Conservation (phyloP, 2,888 invertebrate genomes). For the Zaprionus lineosus region DNA sequence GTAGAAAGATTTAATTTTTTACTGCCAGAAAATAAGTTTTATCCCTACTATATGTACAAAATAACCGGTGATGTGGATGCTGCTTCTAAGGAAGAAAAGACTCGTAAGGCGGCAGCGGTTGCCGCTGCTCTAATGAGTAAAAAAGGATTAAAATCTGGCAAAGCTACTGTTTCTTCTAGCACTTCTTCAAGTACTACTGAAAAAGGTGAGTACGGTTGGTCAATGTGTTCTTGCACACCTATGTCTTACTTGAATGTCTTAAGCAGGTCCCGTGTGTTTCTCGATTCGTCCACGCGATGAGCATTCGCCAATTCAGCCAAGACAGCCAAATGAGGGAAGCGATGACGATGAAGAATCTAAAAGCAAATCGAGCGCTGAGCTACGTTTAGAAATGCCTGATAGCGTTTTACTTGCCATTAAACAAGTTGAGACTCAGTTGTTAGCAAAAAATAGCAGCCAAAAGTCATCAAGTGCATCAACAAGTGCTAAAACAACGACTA, state of each 20-base stretch:
- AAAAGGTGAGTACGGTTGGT: slow-evolving; percentile 35
- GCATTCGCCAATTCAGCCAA: slow-evolving; percentile 87
- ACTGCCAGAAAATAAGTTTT: slow-evolving; percentile 88
- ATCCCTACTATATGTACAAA: slow-evolving; percentile 91
- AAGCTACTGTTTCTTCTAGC: background rate
- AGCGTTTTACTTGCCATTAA: slow-evolving; percentile 81
- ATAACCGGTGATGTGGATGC: slow-evolving; percentile 81
- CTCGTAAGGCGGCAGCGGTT: slow-evolving; percentile 78
- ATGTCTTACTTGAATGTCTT: background rate
- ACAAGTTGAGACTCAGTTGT: slow-evolving; percentile 80
- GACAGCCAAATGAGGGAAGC: slow-evolving; percentile 90
- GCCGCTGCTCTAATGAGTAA: slow-evolving; percentile 78
- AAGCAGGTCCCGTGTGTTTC: slow-evolving; percentile 89
- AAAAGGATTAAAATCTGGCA: too few species aligned
- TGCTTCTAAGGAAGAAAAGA: slow-evolving; percentile 80
- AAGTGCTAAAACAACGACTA: slow-evolving; percentile 10
- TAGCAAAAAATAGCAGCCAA: slow-evolving; percentile 67
- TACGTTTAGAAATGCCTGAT: slow-evolving; percentile 72
- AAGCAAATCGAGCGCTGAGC: slow-evolving; percentile 27
- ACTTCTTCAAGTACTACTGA: slow-evolving; percentile 12
- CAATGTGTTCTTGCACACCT: too few species aligned
- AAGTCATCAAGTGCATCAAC: slow-evolving; percentile 32
- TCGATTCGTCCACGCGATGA: slow-evolving; percentile 92
- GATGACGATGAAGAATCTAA: slow-evolving; percentile 84
- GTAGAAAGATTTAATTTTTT: slow-evolving; percentile 95